Evolutionary conservation across 92 coral and sea anemone species (phyloP).

Genomic region (Actinostola sp.): DNA sequence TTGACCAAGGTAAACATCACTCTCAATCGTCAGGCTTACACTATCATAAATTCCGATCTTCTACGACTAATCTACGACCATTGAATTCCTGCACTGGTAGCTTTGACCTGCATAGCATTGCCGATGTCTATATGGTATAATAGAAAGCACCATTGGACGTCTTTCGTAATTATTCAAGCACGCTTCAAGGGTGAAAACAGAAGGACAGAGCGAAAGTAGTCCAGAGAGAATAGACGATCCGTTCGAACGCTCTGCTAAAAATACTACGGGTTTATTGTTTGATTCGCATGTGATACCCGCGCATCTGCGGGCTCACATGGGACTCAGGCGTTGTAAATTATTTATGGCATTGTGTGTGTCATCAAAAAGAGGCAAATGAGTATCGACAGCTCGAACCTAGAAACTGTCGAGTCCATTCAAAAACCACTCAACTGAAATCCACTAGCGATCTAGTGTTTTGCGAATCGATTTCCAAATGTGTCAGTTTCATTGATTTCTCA

Average conservation of each 20-base stretch:
- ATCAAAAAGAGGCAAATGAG: slow-evolving; percentile 51
- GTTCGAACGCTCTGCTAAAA: no score
- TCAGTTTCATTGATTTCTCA: not conserved
- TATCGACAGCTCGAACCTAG: slow-evolving; percentile 14
- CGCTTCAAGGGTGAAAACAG: slow-evolving; percentile 2
- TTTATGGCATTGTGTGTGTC: slow-evolving; percentile 78
- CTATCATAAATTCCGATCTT: slow-evolving; percentile 33
- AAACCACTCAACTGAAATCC: slow-evolving; percentile 11
- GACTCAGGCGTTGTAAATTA: slow-evolving; percentile 71
- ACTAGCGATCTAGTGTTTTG: not conserved
- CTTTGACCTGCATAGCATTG: not conserved
- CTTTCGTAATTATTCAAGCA: slow-evolving; percentile 2
- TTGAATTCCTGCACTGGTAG: no score
- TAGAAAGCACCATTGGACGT: slow-evolving; percentile 29
- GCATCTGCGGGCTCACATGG: slow-evolving; percentile 64
- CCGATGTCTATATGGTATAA: slow-evolving; percentile 1
- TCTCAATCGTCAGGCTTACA: slow-evolving; percentile 2
- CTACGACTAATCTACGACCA: no score
- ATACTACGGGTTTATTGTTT: no score
- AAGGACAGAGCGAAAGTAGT: not conserved
- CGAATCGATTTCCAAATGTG: not conserved
- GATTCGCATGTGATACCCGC: slow-evolving; percentile 9
- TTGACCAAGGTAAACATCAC: not conserved
- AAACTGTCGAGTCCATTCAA: slow-evolving; percentile 18
- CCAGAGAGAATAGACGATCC: not conserved